Evolutionary conservation across 2,888 invertebrate species (phyloP).

Genomic region (Pomacea canaliculata): DNA sequence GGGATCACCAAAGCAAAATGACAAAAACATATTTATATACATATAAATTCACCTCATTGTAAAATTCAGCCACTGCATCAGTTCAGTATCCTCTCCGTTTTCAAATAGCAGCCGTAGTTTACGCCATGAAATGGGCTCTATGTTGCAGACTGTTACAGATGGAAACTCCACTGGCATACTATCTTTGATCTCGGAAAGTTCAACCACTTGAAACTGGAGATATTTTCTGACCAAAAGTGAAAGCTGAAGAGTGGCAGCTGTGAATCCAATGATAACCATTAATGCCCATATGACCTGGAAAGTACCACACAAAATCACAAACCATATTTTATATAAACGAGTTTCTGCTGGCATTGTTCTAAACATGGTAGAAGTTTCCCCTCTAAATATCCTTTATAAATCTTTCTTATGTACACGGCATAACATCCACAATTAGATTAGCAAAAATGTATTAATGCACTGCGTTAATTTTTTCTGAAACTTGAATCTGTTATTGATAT

Average conservation of each 20-base stretch:
- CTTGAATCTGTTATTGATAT: no score
- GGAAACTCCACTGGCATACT: constrained; percentile 64
- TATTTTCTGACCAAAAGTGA: constrained; percentile 61
- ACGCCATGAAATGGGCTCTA: constrained; percentile 58
- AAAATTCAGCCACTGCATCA: constrained; percentile 49
- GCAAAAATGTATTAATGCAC: no score
- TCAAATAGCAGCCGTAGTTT: constrained; percentile 46
- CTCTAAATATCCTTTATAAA: no score
- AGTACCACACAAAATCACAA: no score
- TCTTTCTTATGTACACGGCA: no score
- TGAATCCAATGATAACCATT: constrained; percentile 61
- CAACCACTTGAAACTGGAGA: constrained; percentile 58
- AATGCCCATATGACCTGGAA: constrained; percentile 55
- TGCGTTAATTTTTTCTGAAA: no score
- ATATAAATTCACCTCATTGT: constrained; percentile 22
- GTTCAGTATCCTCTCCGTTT: constrained; percentile 32
- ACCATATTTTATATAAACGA: no score
- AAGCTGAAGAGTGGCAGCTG: constrained; percentile 60
- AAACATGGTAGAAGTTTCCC: no score
- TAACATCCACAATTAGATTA: no score
- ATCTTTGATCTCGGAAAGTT: constrained; percentile 61
- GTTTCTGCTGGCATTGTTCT: no score
- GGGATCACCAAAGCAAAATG: no score
- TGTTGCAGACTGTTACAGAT: constrained; percentile 63
- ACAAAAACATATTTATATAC: no score